A percentile compares a stretch with the other conserved stretches of the same genome.
Evolutionary conservation across 2,888 invertebrate species (phyloP).

Genomic region (Conops quadrifasciatus): DNA sequence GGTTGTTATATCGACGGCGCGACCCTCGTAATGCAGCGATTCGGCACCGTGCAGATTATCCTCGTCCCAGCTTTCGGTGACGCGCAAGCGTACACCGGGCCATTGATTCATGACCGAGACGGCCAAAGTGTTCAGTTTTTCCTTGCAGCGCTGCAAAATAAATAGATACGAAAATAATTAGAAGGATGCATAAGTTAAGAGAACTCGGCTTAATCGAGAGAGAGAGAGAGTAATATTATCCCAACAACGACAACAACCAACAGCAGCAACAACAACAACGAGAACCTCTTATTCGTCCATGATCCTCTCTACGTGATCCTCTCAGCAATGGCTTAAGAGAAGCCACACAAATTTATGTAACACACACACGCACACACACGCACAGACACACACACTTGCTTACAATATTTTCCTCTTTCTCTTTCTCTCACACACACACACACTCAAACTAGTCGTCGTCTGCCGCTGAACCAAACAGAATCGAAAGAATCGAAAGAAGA

Average conservation of each 20-base stretch:
- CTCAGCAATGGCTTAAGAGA: no score
- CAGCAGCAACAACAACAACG: no score
- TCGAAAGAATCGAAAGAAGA: constrained; percentile 10
- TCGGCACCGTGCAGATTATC: constrained; percentile 76
- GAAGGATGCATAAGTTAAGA: constrained; percentile 20
- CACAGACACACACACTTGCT: not conserved
- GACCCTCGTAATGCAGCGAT: constrained; percentile 95
- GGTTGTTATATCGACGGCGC: constrained; percentile 95
- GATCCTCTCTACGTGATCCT: no score
- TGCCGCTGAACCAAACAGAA: not conserved
- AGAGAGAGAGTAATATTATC: not conserved
- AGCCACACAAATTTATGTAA: constrained; percentile 43
- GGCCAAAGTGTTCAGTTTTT: constrained; percentile 92
- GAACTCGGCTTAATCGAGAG: not conserved
- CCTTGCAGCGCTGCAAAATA: constrained; percentile 88
- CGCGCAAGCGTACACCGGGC: constrained; percentile 92
- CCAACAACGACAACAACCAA: constrained; percentile 21
- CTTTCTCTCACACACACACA: no score
- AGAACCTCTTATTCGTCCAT: no score
- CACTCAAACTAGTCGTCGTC: not conserved
- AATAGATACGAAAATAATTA: constrained; percentile 21
- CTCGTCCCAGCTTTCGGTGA: constrained; percentile 97
- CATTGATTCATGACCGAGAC: constrained; percentile 98
- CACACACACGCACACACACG: no score
- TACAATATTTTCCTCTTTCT: no score